Conservation (phyloP, 2,797 vertebrate genomes). For the Mus minutoides region DNA sequence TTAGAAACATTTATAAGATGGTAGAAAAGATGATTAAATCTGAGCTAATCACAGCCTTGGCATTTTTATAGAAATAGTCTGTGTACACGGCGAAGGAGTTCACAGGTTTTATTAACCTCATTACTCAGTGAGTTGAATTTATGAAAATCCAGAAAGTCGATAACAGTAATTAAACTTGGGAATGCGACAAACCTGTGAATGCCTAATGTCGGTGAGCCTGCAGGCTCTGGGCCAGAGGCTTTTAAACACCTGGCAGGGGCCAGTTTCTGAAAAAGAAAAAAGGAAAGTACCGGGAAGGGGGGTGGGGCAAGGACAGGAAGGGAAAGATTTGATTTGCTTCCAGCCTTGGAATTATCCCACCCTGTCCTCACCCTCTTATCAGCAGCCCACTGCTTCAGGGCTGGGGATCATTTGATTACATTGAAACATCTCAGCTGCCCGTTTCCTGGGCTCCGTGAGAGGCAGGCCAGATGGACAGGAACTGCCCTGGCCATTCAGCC, state of each 20-base stretch:
- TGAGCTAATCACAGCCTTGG: slow-evolving; percentile 56
- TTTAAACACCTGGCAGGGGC: slow-evolving; percentile 70
- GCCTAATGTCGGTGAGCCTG: slow-evolving; percentile 51
- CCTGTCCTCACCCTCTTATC: slow-evolving; percentile 7
- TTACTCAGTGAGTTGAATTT: slow-evolving; percentile 80
- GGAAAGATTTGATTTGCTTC: slow-evolving; percentile 58
- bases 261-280: not conserved
- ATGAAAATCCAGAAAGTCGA: slow-evolving; percentile 76
- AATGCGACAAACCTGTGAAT: slow-evolving; percentile 67
- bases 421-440: slow-evolving; percentile 32
- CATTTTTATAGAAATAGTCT: slow-evolving; percentile 69
- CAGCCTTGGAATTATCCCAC: slow-evolving; percentile 45
- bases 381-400: slow-evolving; percentile 64
- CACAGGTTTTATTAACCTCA: slow-evolving; percentile 74
- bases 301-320: not conserved
- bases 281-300: not conserved
- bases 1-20: slow-evolving; percentile 58
- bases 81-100: slow-evolving; percentile 58
- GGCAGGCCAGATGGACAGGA: not conserved
- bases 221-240: slow-evolving; percentile 68
- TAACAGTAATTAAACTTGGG: slow-evolving; percentile 81
- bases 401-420: slow-evolving; percentile 54
- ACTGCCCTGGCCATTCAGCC: not conserved
- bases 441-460: slow-evolving; percentile 60
- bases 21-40: slow-evolving; percentile 57